A percentile compares a stretch with the other conserved stretches of the same genome.
These are phyloP conservation scores for Perdita meconis DNA, from an alignment of 2,888 invertebrate genomes.

Conservation along the genomic window DNA sequence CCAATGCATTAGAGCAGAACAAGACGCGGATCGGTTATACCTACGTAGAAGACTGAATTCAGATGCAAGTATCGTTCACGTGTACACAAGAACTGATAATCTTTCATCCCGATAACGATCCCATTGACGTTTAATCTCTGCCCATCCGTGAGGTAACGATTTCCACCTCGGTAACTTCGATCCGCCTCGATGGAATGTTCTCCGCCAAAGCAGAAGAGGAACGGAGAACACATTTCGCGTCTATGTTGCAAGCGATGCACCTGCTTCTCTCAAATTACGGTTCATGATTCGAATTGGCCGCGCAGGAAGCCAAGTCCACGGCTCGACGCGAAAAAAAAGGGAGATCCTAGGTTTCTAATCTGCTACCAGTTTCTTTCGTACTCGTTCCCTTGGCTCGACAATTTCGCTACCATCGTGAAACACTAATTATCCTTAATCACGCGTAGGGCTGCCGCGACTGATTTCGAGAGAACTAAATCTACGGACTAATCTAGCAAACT, in stretches of 20 bases:
- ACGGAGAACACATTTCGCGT: too few species aligned
- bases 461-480: constrained; percentile 33
- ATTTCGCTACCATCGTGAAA: constrained; percentile 41
- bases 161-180: too few species aligned
- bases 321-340: constrained; percentile 3
- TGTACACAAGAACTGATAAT: too few species aligned
- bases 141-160: too few species aligned
- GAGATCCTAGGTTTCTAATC: constrained; percentile 11
- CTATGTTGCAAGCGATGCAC: constrained; percentile 53
- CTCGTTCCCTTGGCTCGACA: background rate
- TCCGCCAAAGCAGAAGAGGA: too few species aligned
- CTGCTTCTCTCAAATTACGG: constrained; percentile 70
- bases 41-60: too few species aligned
- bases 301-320: constrained; percentile 32
- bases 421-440: constrained; percentile 66
- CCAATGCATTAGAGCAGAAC: too few species aligned
- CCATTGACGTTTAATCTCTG: too few species aligned
- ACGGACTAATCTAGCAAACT: constrained; percentile 34
- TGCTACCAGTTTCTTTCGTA: background rate
- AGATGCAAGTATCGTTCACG: too few species aligned
- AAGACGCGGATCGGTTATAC: too few species aligned
- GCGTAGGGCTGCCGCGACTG: constrained; percentile 43
- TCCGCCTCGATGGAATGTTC: too few species aligned
- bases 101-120: too few species aligned
- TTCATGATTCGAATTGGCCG: constrained; percentile 68